Evolutionary conservation across 1,140 invertebrate species (phyloP).

Genomic region (Bombus breviceps): DNA sequence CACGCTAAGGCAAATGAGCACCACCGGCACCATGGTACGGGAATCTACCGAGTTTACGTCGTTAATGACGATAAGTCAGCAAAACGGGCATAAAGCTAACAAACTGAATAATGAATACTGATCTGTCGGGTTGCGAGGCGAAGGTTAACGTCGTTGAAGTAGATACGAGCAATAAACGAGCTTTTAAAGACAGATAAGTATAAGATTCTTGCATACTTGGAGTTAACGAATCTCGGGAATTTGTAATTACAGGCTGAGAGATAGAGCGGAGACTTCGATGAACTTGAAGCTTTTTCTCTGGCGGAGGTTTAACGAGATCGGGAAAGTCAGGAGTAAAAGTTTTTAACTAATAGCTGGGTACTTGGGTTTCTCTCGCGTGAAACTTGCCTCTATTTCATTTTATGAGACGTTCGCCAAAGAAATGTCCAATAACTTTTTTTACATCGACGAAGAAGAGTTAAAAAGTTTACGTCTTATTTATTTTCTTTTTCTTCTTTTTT

Average conservation of each 20-base stretch:
- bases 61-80: background rate
- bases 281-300: background rate
- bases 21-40: background rate
- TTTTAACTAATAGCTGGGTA: background rate
- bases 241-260: background rate
- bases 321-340: background rate
- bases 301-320: background rate
- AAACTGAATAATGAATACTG: slow-evolving; percentile 23
- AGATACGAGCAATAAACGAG: slow-evolving; percentile 16
- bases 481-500: too few relatives aligned
- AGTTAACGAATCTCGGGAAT: slow-evolving; percentile 8
- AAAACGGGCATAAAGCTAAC: background rate
- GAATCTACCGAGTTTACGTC: background rate
- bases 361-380: background rate
- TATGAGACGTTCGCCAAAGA: background rate
- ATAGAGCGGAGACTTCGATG: background rate
- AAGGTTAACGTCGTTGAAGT: background rate
- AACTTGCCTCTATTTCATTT: background rate
- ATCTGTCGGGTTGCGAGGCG: background rate
- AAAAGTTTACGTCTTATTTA: background rate
- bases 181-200: background rate
- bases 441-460: background rate
- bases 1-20: background rate
- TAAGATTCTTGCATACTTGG: background rate
- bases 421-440: background rate